Percentiles rank a stretch among this genome's conserved stretches.
phyloP scores from a whole-genome alignment of 1,140 invertebrate genomes.

The Venturia canescens region DNA sequence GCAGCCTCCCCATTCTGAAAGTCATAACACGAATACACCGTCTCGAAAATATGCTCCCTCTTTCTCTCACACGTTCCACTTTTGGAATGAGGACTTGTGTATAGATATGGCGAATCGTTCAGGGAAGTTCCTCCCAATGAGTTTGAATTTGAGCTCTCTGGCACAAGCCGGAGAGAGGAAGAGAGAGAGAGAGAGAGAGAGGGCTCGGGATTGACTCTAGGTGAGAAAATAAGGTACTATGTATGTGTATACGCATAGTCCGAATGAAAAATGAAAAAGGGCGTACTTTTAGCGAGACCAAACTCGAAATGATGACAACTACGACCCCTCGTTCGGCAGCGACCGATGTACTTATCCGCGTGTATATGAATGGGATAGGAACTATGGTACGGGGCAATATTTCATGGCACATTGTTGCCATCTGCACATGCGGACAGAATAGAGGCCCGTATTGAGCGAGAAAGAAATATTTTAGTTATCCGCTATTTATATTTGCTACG shows the following conservation, averaged over 20 bases:
- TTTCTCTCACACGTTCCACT: constrained; percentile 34
- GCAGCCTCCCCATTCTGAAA: constrained; percentile 74
- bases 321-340: neutral
- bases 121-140: constrained; percentile 60
- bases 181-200: constrained; percentile 1
- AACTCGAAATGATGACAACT: neutral
- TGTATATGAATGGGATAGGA: constrained; percentile 32
- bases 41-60: constrained; percentile 64
- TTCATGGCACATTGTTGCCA: constrained; percentile 77
- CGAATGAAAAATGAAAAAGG: neutral
- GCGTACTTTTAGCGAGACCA: neutral
- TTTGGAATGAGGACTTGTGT: constrained; percentile 1
- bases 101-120: constrained; percentile 27
- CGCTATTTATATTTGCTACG: constrained; percentile 75
- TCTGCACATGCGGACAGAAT: constrained; percentile 72
- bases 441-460: constrained; percentile 59
- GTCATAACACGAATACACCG: constrained; percentile 75
- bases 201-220: constrained; percentile 10
- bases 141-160: constrained; percentile 64
- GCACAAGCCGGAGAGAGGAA: constrained; percentile 28
- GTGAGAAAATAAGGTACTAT: neutral
- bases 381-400: constrained; percentile 68
- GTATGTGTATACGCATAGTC: neutral
- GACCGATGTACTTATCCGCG: neutral
- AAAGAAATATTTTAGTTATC: constrained; percentile 74